Percentiles rank a stretch among this genome's conserved stretches.
Conservation (phyloP, 2,113 vertebrate species). For the Seriola rivoliana region DNA sequence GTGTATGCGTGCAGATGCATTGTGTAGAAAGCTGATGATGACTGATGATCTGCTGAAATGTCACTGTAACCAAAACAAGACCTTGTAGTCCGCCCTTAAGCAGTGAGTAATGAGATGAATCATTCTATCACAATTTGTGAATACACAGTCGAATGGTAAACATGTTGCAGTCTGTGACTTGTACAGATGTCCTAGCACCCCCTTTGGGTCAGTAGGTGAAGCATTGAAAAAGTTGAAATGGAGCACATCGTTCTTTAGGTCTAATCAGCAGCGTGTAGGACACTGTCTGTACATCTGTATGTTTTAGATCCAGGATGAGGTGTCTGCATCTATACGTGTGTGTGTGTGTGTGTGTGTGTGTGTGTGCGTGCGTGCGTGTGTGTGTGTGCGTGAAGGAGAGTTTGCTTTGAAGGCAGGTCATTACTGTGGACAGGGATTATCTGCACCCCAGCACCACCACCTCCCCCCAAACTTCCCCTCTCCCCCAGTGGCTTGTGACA, state of each 20-base stretch:
- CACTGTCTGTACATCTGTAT: background rate
- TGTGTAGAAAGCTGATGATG: conserved; percentile 16
- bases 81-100: background rate
- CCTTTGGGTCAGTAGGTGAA: conserved; percentile 37
- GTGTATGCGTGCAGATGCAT: background rate
- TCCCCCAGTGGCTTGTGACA: conserved; percentile 61
- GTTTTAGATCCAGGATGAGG: background rate
- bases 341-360: conserved; percentile 1
- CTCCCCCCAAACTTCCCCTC: conserved; percentile 9
- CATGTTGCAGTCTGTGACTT: background rate
- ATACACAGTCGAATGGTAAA: background rate
- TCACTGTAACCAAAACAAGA: conserved; percentile 12
- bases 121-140: background rate
- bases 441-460: background rate
- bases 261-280: background rate
- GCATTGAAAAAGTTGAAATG: background rate
- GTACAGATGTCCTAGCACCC: conserved; percentile 36
- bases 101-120: conserved; percentile 14
- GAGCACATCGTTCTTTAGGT: background rate
- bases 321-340: background rate
- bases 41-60: conserved; percentile 18
- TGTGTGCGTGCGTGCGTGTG: conserved; percentile 13
- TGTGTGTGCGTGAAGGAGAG: background rate
- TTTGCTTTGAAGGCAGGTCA: conserved; percentile 60
- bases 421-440: conserved; percentile 74